phyloP scores from a whole-genome alignment of 2,113 vertebrate genomes.

The Lichenostomus cassidix region DNA sequence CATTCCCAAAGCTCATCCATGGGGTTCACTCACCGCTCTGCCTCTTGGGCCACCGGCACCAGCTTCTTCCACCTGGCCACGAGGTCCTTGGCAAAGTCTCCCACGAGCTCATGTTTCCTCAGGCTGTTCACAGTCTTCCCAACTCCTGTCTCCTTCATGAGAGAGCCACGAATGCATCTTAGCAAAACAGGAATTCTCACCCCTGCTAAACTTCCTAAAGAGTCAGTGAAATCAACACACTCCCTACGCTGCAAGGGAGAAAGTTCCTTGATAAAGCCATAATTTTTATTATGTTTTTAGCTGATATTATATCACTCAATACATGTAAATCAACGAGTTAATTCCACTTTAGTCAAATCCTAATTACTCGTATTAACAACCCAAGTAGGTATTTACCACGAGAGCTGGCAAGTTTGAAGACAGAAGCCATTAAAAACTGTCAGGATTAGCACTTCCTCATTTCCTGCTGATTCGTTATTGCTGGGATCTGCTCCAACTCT shows the following conservation, averaged over 20 bases:
- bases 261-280: background rate
- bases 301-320: background rate
- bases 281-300: background rate
- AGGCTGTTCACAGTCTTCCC: constrained; percentile 96
- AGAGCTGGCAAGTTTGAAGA: background rate
- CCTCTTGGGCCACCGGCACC: constrained; percentile 84
- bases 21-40: constrained; percentile 78
- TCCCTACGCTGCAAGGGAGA: accelerated
- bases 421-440: background rate
- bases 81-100: constrained; percentile 85
- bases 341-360: background rate
- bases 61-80: constrained; percentile 98
- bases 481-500: background rate
- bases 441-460: background rate
- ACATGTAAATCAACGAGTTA: background rate
- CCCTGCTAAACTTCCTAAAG: background rate
- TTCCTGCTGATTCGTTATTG: background rate
- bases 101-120: constrained; percentile 88
- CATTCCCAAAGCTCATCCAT: background rate
- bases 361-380: background rate
- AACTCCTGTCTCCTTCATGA: constrained; percentile 89
- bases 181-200: background rate
- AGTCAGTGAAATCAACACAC: background rate
- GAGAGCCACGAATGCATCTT: background rate
- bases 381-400: background rate